A percentile compares a stretch with the other conserved stretches of the same genome.
Conservation (phyloP, 2,888 invertebrate species). For the Thereva unica region DNA sequence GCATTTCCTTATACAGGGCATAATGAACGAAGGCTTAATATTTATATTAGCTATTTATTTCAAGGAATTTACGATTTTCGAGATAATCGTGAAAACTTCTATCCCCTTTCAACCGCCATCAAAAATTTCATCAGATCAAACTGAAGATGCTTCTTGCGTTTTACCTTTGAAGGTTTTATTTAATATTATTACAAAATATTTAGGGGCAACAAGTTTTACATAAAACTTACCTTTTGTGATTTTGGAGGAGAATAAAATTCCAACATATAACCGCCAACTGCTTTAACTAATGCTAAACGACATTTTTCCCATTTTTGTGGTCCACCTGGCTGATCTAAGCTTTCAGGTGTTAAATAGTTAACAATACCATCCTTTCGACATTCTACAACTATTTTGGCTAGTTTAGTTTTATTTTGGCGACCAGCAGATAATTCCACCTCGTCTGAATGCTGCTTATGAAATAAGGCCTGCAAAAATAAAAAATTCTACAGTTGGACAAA, state of each 20-base stretch:
- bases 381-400: conserved; percentile 90
- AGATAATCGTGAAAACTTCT: no score
- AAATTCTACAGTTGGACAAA: conserved; percentile 49
- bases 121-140: no score
- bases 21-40: no score
- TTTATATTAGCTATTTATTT: no score
- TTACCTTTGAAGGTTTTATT: no score
- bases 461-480: conserved; percentile 66
- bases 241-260: conserved; percentile 96
- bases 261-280: conserved; percentile 87
- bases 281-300: conserved; percentile 86
- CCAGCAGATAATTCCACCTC: conserved; percentile 75
- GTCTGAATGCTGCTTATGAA: conserved; percentile 89
- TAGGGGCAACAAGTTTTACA: no score
- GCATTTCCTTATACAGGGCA: no score
- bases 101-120: no score
- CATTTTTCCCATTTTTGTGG: conserved; percentile 95
- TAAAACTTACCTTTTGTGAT: conserved; percentile 73
- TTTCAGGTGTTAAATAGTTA: conserved; percentile 90
- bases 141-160: no score
- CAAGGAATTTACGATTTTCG: no score
- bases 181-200: conserved; percentile 1
- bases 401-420: conserved; percentile 79
- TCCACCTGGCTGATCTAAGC: conserved; percentile 79
- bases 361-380: conserved; percentile 93